phyloP scores from a whole-genome alignment of 2,113 vertebrate species.

The Myrmecobius fasciatus region DNA sequence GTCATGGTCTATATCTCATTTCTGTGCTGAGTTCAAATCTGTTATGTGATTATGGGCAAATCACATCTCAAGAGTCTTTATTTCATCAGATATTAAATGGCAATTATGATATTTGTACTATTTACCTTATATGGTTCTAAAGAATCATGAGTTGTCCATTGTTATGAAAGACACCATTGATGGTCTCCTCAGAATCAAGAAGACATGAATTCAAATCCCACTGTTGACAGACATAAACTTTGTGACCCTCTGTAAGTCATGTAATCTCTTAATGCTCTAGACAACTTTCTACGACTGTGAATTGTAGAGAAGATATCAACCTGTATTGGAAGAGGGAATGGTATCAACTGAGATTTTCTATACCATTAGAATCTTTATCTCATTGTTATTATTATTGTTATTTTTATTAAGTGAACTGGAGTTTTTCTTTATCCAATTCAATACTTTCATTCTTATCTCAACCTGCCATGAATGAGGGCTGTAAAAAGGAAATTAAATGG shows the following conservation, averaged over 20 bases:
- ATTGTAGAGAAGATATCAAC: not conserved
- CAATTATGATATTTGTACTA: not conserved
- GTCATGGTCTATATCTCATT: not conserved
- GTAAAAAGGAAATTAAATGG: constrained; percentile 60
- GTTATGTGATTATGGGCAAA: not conserved
- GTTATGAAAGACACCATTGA: not conserved
- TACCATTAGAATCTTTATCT: not conserved
- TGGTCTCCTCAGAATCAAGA: not conserved
- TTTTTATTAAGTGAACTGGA: not conserved
- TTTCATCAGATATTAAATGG: not conserved
- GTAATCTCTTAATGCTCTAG: not conserved
- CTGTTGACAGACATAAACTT: not conserved
- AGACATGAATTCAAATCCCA: not conserved
- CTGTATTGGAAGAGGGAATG: not conserved
- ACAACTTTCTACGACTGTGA: not conserved
- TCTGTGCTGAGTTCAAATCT: not conserved
- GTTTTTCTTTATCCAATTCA: not conserved
- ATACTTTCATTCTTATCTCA: constrained; percentile 14
- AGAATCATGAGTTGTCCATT: not conserved
- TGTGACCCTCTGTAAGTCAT: not conserved
- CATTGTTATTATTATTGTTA: not conserved
- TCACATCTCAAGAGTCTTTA: not conserved
- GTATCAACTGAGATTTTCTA: not conserved
- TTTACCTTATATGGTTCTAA: not conserved
- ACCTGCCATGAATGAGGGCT: constrained; percentile 34